Base-by-base conservation (phyloP, 2,888 invertebrate species). In the Eilema griseolum region DNA sequence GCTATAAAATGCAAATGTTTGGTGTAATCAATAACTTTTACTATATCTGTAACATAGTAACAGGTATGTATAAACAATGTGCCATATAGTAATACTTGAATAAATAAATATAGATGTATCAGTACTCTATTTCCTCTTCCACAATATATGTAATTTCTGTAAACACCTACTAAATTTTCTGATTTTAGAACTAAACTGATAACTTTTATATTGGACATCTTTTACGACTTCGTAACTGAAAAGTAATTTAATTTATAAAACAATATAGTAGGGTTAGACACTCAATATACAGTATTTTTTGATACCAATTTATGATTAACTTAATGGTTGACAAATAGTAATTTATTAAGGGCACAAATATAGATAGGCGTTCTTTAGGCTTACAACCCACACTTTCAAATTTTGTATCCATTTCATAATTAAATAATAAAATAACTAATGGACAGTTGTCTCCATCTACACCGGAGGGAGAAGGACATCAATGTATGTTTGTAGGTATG, bases 141-240 rank as follows among this genome's bases (percentile, higher is more conserved):
- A 57, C 23, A 37, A 5, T 24, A 66, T 0, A 20, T 12, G 8
- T 33, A 66, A 59, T 37, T 67, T 46, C 60, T 60, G 46, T 28
- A 60, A 26, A 67, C 37, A 46, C 59, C 41, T 37, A 61, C 46
- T 16, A 67, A 8, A 8, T 28, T 67, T 60, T 67, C 66, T 7
- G 41, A 20, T 37, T 20, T 46, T 61, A 61, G 26, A 2, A 67
- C 12, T 16, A 56, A 37, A 0, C 8, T 23, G 12, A 59, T 24
- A 4, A 66, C n/a, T 31, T 59, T 66, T 1, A 59, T 26, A 56
- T 31, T 31, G 23, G 56, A 56, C 56, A 65, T 65, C 57, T 52
- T 23, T 16, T 20, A 61, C 28, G 20, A 16, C 5, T n/a, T 16
- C 31, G n/a, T 1, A 10, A 52, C n/a, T 31, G 2, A 31, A 8